Evolutionary conservation across 1,140 invertebrate species (phyloP), one percentile per base, ranked within the genome.

Genomic region (Pseudomyrmex pallidus): DNA sequence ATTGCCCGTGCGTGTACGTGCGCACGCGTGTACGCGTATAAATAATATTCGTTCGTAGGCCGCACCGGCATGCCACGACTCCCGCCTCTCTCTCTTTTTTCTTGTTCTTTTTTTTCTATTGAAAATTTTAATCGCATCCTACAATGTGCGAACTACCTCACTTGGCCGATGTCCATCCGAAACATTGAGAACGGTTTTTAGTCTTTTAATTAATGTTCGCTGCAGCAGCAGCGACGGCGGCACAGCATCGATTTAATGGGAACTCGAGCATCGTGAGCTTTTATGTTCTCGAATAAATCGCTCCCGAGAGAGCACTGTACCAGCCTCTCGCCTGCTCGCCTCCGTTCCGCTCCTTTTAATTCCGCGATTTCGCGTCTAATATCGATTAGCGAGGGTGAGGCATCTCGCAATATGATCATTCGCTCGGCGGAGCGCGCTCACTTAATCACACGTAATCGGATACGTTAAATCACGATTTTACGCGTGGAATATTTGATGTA

Each of bases 171-270:
- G 67, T 82, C 76, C 76, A 77, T 77, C 73, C 86, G 61, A 82
- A 87, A 87, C 85, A 87, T 87, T 62, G 57, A 85, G 61, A 77
- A 74, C 56, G 20, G 62, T 87, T 61, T 76, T 88, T 72, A 74
- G 64, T 89, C 57, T 83, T 89, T 85, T 83, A 89, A 88, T 89
- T 89, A 89, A 89, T 88, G 82, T 85, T 89, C 78, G 83, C 74
- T 66, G 70, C 50, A 12, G 73, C 62, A 56, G 80, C 64, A 54
- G 86, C 80, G 85, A 35, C 35, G 35, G 35, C 5, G 35, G 35
- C 5, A 35, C 35, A 35, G 5, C 73, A 84, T 87, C 86, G 85
- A 87, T 87, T 87, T 78, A 84, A 87, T 84, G 74, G 73, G 73
- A 78, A 74, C 20, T 56, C 61, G 73, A 56, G 73, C 82, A 84